phyloP scores from a whole-genome alignment of 2,888 invertebrate genomes.

The Heliothis peltigera region DNA sequence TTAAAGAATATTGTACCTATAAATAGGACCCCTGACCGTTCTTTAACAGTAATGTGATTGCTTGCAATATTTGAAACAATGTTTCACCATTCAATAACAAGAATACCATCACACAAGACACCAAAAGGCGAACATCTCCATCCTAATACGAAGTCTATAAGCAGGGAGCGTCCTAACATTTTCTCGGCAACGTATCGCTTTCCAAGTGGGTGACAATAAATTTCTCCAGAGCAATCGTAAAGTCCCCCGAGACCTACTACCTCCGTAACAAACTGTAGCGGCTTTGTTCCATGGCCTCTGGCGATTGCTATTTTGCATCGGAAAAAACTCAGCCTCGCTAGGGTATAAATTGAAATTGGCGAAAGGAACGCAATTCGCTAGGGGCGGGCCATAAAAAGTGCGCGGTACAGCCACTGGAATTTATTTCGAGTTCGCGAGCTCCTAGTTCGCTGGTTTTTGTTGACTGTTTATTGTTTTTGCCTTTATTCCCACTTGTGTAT shows the following conservation, averaged over 20 bases:
- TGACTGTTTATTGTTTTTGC: conserved; percentile 58
- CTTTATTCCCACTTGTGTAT: conserved; percentile 44
- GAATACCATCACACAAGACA: conserved; percentile 21
- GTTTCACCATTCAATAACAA: not conserved
- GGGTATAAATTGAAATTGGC: conserved; percentile 84
- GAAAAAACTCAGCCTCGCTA: conserved; percentile 77
- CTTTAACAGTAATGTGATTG: no score
- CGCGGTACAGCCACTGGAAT: conserved; percentile 65
- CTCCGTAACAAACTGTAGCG: conserved; percentile 59
- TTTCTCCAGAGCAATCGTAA: conserved; percentile 78
- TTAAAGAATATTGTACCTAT: no score
- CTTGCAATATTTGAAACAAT: no score
- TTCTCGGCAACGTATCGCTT: conserved; percentile 75
- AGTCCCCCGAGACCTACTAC: conserved; percentile 67
- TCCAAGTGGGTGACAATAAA: conserved; percentile 80
- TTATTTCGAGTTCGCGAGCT: conserved; percentile 65
- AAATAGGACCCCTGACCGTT: no score
- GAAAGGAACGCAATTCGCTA: conserved; percentile 79
- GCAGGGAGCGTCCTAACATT: conserved; percentile 60
- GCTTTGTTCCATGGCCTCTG: conserved; percentile 61
- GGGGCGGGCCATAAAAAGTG: conserved; percentile 74
- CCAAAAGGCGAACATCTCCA: conserved; percentile 50
- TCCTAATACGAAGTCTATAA: conserved; percentile 65
- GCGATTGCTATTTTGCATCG: conserved; percentile 83
- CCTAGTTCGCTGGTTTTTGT: conserved; percentile 40